phyloP scores from a whole-genome alignment of 2,113 vertebrate genomes.

The Channa argus region DNA sequence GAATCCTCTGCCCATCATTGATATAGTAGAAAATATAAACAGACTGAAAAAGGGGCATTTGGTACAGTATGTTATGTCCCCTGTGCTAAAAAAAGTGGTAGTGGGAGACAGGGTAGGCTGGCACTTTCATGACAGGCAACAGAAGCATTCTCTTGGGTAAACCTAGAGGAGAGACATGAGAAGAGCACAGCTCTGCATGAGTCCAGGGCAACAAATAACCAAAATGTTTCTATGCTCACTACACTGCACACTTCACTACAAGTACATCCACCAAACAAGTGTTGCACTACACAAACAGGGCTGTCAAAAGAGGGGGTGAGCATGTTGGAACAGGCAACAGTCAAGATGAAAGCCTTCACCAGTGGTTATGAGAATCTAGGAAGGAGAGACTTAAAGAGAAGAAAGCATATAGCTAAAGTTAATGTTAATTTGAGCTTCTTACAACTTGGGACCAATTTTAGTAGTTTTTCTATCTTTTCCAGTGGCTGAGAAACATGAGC shows the following conservation, averaged over 20 bases:
- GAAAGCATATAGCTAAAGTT: neutral
- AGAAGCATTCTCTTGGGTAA: slow-evolving; percentile 99
- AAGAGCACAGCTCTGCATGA: slow-evolving; percentile 91
- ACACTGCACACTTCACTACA: slow-evolving; percentile 29
- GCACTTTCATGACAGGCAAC: slow-evolving; percentile 99
- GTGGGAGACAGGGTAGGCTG: slow-evolving; percentile 96
- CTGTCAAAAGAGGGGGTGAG: slow-evolving; percentile 17
- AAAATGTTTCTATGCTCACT: slow-evolving; percentile 26
- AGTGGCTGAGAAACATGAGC: neutral
- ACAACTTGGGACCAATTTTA: neutral
- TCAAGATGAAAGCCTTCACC: slow-evolving; percentile 21
- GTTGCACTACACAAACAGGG: slow-evolving; percentile 11
- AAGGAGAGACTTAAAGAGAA: slow-evolving; percentile 7
- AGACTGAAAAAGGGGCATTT: slow-evolving; percentile 72
- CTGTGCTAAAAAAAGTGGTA: slow-evolving; percentile 99
- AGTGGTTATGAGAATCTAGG: slow-evolving; percentile 28
- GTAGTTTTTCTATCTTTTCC: neutral
- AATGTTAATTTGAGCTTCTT: neutral
- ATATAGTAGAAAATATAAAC: slow-evolving; percentile 76
- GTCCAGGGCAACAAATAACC: slow-evolving; percentile 77
- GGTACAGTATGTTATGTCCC: slow-evolving; percentile 68
- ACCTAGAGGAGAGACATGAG: slow-evolving; percentile 98
- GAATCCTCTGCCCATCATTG: slow-evolving; percentile 74
- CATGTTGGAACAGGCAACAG: slow-evolving; percentile 22
- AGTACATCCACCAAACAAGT: slow-evolving; percentile 33